These are phyloP conservation scores for Agelaius tricolor DNA, from an alignment of 2,113 vertebrate species.

Conservation along the genomic window DNA sequence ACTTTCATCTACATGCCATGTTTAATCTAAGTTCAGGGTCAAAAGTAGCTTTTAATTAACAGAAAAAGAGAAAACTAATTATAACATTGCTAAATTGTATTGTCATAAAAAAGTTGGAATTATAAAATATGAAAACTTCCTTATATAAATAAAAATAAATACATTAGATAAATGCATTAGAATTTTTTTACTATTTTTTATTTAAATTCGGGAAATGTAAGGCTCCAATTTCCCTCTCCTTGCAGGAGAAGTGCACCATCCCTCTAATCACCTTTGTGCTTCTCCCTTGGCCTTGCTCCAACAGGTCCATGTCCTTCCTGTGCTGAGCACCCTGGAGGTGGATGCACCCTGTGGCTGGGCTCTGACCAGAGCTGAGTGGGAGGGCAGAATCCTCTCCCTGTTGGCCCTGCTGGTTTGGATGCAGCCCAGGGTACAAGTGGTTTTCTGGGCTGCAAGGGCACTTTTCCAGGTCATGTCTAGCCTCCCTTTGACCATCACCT, in stretches of 20 bases:
- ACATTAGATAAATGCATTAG: not conserved
- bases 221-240: not conserved
- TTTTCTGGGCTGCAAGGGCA: not conserved
- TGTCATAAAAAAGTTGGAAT: not conserved
- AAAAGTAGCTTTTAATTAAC: not conserved
- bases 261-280: not conserved
- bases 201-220: not conserved
- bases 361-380: not conserved
- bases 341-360: no score
- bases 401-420: not conserved
- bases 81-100: not conserved
- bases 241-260: not conserved
- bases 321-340: not conserved
- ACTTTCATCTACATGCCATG: not conserved
- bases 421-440: not conserved
- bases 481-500: not conserved
- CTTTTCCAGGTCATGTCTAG: not conserved
- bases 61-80: not conserved
- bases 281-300: not conserved
- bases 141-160: no score
- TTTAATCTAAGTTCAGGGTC: not conserved
- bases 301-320: not conserved
- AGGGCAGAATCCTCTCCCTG: not conserved
- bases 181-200: not conserved
- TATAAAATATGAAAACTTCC: not conserved